Evolutionary conservation across 2,888 invertebrate genomes (phyloP).

Genomic region (Mellilla xanthometata): DNA sequence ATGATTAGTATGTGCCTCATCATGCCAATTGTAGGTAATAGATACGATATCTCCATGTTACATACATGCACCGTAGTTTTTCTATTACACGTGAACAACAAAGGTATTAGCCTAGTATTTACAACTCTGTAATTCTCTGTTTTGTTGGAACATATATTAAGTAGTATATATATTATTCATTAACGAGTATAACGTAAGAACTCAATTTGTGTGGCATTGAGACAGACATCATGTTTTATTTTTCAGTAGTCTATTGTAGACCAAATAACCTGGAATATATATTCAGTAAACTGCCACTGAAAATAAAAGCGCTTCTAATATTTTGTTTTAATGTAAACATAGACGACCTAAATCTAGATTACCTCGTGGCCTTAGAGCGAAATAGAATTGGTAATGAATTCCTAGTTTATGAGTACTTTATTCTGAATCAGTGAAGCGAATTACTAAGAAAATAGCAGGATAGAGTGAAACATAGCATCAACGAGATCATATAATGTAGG

Average conservation of each 20-base stretch:
- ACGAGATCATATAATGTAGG: slow-evolving; percentile 56
- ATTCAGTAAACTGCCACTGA: neutral
- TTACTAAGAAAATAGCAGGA: slow-evolving; percentile 45
- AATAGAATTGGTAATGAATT: slow-evolving; percentile 43
- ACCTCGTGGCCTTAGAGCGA: slow-evolving; percentile 41
- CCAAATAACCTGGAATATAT: slow-evolving; percentile 8
- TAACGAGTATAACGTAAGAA: no score
- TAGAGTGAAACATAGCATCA: slow-evolving; percentile 50
- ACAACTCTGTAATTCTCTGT: no score
- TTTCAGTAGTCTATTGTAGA: slow-evolving; percentile 1
- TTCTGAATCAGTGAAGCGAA: slow-evolving; percentile 41
- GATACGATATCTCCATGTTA: no score
- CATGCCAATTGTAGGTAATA: no score
- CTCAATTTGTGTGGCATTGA: slow-evolving; percentile 2
- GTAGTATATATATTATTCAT: no score
- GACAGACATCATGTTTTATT: slow-evolving; percentile 4
- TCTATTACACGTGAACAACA: no score
- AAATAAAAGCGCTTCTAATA: slow-evolving; percentile 9
- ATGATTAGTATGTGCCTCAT: no score
- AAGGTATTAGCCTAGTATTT: no score
- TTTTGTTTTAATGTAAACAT: slow-evolving; percentile 28
- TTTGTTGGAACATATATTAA: no score
- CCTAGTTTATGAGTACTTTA: slow-evolving; percentile 42
- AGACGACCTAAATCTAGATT: slow-evolving; percentile 37
- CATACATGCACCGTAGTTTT: no score